Evolutionary conservation across 2,797 vertebrate species (phyloP).

Genomic region (Avahi laniger): DNA sequence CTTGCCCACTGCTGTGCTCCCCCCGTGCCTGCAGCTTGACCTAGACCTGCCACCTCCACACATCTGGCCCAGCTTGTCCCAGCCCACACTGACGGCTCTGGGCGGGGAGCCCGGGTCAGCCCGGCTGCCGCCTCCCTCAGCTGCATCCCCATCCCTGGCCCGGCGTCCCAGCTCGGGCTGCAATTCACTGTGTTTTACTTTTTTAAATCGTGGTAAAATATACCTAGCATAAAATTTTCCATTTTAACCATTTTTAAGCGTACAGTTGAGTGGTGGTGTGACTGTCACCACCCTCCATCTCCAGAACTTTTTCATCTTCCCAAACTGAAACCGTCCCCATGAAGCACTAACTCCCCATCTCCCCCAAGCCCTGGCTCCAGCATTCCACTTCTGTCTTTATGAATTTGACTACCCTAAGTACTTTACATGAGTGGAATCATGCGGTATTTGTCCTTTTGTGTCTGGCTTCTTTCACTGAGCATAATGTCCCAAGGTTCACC

Average conservation of each 20-base stretch:
- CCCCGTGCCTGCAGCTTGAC: not conserved
- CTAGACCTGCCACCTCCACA: too few species aligned
- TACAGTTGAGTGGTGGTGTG: not conserved
- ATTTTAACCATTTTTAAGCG: not conserved
- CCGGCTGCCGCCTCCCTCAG: not conserved
- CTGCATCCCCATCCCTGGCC: not conserved
- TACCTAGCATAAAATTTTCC: not conserved
- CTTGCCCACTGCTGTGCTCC: not conserved
- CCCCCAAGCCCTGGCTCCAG: not conserved
- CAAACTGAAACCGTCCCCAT: not conserved
- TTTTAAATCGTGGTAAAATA: not conserved
- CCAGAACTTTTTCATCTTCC: not conserved
- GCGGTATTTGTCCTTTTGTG: not conserved
- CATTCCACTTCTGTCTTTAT: not conserved
- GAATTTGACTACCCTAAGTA: not conserved
- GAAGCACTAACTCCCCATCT: not conserved
- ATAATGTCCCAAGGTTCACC: not conserved
- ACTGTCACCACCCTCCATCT: not conserved
- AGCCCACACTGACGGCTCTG: not conserved
- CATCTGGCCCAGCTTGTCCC: not conserved
- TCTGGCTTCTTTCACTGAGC: not conserved
- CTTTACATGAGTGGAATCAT: not conserved
- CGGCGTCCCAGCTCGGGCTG: not conserved
- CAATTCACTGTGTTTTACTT: not conserved
- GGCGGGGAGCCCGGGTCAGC: fast-evolving